A percentile compares a stretch with the other conserved stretches of the same genome.
These are phyloP conservation scores for Cryptus armator DNA, from an alignment of 2,888 invertebrate genomes.

Conservation along the genomic window DNA sequence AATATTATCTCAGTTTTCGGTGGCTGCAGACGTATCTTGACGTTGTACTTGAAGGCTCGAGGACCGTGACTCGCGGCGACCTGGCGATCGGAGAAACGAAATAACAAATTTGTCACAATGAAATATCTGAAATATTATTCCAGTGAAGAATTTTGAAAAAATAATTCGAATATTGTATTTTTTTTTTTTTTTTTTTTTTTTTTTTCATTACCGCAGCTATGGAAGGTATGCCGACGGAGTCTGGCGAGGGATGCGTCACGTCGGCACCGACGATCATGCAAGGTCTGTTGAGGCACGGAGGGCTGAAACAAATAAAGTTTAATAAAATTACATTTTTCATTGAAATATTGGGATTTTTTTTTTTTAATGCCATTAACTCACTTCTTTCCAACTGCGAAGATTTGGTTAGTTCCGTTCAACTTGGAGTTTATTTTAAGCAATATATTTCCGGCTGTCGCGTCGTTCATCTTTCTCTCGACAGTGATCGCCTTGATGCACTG, in stretches of 20 bases:
- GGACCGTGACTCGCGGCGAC: constrained; percentile 92
- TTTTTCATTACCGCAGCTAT: constrained; percentile 86
- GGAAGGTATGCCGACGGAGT: constrained; percentile 86
- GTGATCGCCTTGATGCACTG: constrained; percentile 90
- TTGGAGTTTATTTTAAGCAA: constrained; percentile 93
- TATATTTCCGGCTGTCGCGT: constrained; percentile 90
- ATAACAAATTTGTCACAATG: background rate
- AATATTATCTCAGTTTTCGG: constrained; percentile 91
- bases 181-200: too few species aligned
- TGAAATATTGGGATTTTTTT: background rate
- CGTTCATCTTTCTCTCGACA: constrained; percentile 84
- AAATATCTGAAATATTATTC: background rate
- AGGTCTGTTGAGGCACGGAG: constrained; percentile 86
- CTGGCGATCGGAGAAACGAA: constrained; percentile 75
- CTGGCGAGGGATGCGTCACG: constrained; percentile 96
- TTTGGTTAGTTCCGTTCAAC: constrained; percentile 93
- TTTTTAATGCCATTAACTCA: constrained; percentile 35
- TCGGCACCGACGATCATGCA: constrained; percentile 94
- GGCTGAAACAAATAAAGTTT: constrained; percentile 75
- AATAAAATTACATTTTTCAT: background rate
- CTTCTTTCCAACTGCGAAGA: constrained; percentile 76
- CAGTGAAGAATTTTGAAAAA: background rate
- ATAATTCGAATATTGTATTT: background rate
- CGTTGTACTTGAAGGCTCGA: constrained; percentile 90
- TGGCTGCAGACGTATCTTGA: constrained; percentile 92